Evolutionary conservation across 2,797 vertebrate genomes (phyloP).

Genomic region (Harpagifer antarcticus): DNA sequence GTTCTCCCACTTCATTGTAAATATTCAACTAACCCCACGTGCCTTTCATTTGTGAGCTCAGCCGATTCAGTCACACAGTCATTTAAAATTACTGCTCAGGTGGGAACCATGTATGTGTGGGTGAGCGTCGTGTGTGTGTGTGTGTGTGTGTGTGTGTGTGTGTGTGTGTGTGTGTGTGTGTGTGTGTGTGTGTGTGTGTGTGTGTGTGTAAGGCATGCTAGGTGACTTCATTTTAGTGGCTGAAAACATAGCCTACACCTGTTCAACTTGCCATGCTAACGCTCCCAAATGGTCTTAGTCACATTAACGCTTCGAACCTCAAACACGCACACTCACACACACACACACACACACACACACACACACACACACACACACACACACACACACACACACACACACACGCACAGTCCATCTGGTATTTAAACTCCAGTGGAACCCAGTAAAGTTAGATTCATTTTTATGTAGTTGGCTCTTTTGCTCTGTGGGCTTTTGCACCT

Average conservation of each 20-base stretch:
- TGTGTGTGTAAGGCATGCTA: constrained; percentile 19
- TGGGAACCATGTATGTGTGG: constrained; percentile 55
- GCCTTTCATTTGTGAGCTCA: constrained; percentile 78
- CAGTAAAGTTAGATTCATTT: constrained; percentile 72
- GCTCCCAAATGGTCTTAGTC: constrained; percentile 65
- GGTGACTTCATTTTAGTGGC: constrained; percentile 70
- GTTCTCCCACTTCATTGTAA: constrained; percentile 60
- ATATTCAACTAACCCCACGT: constrained; percentile 64
- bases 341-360: no score
- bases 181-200: neutral
- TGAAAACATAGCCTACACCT: constrained; percentile 67
- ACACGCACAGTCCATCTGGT: constrained; percentile 56
- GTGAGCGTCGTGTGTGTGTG: constrained; percentile 14
- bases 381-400: constrained; percentile 23
- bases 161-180: constrained; percentile 7
- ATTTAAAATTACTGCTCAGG: constrained; percentile 77
- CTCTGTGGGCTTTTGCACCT: constrained; percentile 61
- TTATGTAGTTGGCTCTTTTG: constrained; percentile 63
- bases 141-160: constrained; percentile 23
- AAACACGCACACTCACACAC: constrained; percentile 44
- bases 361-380: constrained; percentile 21
- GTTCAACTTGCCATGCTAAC: constrained; percentile 65
- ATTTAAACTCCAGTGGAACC: constrained; percentile 73
- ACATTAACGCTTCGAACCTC: constrained; percentile 77
- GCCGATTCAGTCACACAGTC: constrained; percentile 63